Evolutionary conservation across 2,888 invertebrate species (phyloP), one percentile per base, ranked within the genome.

Genomic region (Mythimna vitellina): DNA sequence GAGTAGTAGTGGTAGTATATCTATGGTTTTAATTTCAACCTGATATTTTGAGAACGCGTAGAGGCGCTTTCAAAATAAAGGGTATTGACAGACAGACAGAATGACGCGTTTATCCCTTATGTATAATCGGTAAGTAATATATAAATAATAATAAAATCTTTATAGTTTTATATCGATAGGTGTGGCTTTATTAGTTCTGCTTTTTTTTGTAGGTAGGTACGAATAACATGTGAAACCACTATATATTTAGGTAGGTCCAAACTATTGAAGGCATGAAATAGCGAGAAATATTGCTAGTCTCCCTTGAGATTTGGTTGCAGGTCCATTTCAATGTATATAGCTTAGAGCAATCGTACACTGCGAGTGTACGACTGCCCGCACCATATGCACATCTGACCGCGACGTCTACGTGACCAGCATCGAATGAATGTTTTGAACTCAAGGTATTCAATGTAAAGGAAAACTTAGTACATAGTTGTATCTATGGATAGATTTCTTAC

Each of bases 321-420:
- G 20, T 62, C 53, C 56, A 70, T 65, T 75, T 22, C 38, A 60
- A 60, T 66, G 51, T 29, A 53, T 64, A 73, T 29, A 73, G 22
- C 60, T 64, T 17, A 17, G 14, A 63, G 63, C 60, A 38, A 56
- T 65, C 29, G 22, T 38, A 73, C 53, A 32, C 25, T 51, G 46
- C n/a, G 10, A 32, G 22, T 61, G 22, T 51, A 63, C 29, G 20
- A 35, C 35, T 67, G n/a, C 42, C n/a, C 38, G 22, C 53, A 54
- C 29, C 54, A 46, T 53, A 53, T 62, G 53, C 58, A 73, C 60
- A 58, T 54, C 63, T 77, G 66, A 10, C 42, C 60, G 42, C 63
- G 10, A 29, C 17, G 6, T 14, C 22, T 80, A 80, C 80, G 80
- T 78, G 80, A 61, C 8, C 56, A 29, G 80, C 63, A 49, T 74